Conservation (phyloP, 2,797 vertebrate genomes). For the Mormyrops boulengeri region DNA sequence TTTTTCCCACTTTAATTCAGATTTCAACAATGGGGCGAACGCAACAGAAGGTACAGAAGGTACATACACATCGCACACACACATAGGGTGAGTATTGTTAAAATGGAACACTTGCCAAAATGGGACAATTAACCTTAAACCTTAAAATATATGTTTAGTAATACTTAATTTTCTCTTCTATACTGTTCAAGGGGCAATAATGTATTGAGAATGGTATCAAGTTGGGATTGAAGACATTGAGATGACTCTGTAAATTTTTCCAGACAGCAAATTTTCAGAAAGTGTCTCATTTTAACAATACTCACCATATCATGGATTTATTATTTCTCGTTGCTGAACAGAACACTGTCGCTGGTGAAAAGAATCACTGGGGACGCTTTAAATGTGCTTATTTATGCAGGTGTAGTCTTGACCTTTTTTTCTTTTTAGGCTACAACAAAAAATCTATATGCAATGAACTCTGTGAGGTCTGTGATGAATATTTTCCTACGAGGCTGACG, state of each 20-base stretch:
- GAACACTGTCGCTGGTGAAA: neutral
- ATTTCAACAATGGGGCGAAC: conserved; percentile 30
- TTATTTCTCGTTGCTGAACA: neutral
- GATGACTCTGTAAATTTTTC: neutral
- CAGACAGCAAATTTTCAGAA: neutral
- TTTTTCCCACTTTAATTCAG: conserved; percentile 37
- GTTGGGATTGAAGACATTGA: neutral
- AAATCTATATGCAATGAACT: fast-evolving
- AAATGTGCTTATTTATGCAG: neutral
- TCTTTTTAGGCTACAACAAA: conserved; percentile 41
- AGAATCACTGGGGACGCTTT: neutral
- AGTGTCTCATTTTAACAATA: neutral
- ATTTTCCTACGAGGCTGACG: fast-evolving
- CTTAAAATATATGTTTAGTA: neutral
- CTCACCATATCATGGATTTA: neutral
- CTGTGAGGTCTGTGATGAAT: neutral
- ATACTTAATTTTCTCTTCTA: neutral
- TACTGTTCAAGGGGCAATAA: neutral
- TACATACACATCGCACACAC: neutral
- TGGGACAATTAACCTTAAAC: neutral
- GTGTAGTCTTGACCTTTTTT: neutral
- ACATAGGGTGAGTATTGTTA: neutral
- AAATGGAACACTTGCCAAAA: neutral
- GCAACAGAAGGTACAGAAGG: conserved; percentile 24
- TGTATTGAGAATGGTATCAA: neutral